Conservation (phyloP, 1,140 invertebrate genomes). For the Asobara japonica region DNA sequence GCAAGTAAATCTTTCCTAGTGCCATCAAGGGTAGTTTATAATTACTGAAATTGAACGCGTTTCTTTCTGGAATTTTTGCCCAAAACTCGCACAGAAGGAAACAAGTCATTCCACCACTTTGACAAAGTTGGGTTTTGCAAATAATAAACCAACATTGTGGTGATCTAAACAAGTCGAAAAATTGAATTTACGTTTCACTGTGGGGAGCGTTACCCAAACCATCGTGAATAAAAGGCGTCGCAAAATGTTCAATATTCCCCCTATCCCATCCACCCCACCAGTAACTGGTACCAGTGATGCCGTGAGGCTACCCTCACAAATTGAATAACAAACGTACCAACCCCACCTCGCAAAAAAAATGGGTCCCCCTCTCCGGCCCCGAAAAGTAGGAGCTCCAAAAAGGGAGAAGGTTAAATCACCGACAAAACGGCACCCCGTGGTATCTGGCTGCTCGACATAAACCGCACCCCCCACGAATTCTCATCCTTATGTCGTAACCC, state of each 20-base stretch:
- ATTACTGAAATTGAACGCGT: too few relatives aligned
- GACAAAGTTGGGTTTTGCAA: too few relatives aligned
- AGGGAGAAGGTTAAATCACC: slow-evolving; percentile 52
- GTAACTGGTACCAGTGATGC: slow-evolving; percentile 13
- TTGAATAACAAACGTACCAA: slow-evolving; percentile 66
- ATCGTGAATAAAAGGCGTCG: neutral
- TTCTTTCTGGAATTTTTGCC: too few relatives aligned
- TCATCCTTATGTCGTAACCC: slow-evolving; percentile 31
- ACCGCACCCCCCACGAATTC: slow-evolving; percentile 58
- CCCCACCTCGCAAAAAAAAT: slow-evolving; percentile 31
- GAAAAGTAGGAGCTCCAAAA: neutral
- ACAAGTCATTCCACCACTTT: too few relatives aligned
- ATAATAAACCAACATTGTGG: too few relatives aligned
- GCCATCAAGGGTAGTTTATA: too few relatives aligned
- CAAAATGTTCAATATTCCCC: neutral
- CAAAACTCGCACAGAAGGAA: too few relatives aligned
- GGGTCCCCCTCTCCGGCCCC: too few relatives aligned
- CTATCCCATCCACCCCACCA: neutral
- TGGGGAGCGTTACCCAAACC: neutral
- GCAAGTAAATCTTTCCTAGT: too few relatives aligned
- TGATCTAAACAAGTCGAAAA: neutral
- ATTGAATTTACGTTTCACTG: neutral
- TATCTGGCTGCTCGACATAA: slow-evolving; percentile 54
- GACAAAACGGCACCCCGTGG: slow-evolving; percentile 50
- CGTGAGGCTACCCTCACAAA: slow-evolving; percentile 50